phyloP scores from a whole-genome alignment of 2,797 vertebrate genomes.

The Anniella stebbinsi region DNA sequence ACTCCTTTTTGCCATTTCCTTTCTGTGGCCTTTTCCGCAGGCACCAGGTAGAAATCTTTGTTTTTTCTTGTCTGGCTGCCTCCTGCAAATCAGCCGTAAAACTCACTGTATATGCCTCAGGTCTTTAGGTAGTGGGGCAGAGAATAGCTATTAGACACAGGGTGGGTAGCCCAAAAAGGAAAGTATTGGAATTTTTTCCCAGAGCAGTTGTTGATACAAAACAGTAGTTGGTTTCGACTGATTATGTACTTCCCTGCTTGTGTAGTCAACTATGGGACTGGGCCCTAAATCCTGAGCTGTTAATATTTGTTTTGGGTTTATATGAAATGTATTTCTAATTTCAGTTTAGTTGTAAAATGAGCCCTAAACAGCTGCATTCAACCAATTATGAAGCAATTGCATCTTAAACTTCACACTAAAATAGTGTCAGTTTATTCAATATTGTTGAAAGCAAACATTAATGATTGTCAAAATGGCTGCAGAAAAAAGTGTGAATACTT shows the following conservation, averaged over 20 bases:
- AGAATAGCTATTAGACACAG: too few relatives aligned
- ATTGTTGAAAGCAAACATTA: not conserved
- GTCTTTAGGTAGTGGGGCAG: too few relatives aligned
- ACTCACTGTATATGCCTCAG: too few relatives aligned
- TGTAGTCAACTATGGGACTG: not conserved
- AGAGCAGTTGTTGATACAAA: not conserved
- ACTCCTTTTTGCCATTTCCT: too few relatives aligned
- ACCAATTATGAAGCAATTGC: slow-evolving; percentile 13
- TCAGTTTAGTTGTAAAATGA: not conserved
- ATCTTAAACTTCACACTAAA: not conserved
- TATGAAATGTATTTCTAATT: not conserved
- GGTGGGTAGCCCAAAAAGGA: not conserved
- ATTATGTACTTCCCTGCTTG: not conserved
- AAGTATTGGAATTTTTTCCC: not conserved
- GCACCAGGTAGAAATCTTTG: too few relatives aligned
- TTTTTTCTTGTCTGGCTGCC: too few relatives aligned
- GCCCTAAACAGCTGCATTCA: not conserved
- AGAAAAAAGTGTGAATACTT: slow-evolving; percentile 10
- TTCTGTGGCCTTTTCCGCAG: too few relatives aligned
- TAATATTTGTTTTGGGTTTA: not conserved
- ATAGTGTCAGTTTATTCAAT: not conserved
- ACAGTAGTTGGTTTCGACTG: not conserved
- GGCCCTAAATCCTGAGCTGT: not conserved
- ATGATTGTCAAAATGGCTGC: slow-evolving; percentile 10
- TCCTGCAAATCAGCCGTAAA: too few relatives aligned